phyloP scores from a whole-genome alignment of 2,888 invertebrate species.

The Cylloceria caligata region DNA sequence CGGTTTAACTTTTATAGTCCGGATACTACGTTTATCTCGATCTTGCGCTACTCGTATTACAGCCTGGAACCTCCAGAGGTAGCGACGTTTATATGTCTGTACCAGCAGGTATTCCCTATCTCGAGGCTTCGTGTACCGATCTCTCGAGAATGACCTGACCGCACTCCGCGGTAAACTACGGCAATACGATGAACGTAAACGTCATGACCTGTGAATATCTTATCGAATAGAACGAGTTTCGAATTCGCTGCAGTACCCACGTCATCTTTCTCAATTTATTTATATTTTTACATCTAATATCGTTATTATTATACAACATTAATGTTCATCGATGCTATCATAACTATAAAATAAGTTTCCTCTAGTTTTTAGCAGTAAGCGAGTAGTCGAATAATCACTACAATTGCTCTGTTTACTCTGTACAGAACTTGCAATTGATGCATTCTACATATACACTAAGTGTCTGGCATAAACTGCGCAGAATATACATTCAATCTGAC shows the following conservation, averaged over 20 bases:
- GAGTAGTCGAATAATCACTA: background rate
- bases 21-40: conserved; percentile 18
- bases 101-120: conserved; percentile 15
- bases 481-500: conserved; percentile 31
- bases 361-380: background rate
- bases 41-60: conserved; percentile 7
- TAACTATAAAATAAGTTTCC: no score
- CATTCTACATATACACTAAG: conserved; percentile 7
- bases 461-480: background rate
- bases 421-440: background rate
- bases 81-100: conserved; percentile 13
- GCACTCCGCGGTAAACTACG: conserved; percentile 44
- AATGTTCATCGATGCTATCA: no score
- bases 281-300: background rate
- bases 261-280: background rate
- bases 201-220: conserved; percentile 54
- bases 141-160: conserved; percentile 42
- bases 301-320: no score
- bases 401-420: background rate
- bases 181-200: conserved; percentile 35
- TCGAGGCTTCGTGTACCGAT: conserved; percentile 14
- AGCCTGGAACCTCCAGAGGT: conserved; percentile 1
- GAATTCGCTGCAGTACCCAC: background rate
- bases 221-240: conserved; percentile 23
- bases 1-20: conserved; percentile 1